phyloP scores from a whole-genome alignment of 2,797 vertebrate genomes.

The Trematocara caparti region DNA sequence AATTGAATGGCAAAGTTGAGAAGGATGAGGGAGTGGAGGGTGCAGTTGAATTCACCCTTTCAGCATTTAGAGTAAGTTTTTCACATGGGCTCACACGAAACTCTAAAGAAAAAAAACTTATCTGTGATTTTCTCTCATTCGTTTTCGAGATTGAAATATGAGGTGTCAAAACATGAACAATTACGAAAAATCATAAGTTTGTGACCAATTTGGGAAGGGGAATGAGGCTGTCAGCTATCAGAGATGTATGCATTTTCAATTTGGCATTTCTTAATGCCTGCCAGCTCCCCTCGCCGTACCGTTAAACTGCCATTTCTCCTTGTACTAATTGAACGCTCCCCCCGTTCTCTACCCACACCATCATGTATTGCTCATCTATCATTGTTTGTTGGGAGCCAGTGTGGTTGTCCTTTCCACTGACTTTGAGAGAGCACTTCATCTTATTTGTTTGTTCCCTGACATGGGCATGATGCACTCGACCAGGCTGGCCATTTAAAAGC shows the following conservation, averaged over 20 bases:
- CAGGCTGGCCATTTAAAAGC: slow-evolving; percentile 68
- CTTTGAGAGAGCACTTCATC: slow-evolving; percentile 80
- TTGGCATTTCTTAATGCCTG: slow-evolving; percentile 63
- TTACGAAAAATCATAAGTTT: slow-evolving; percentile 77
- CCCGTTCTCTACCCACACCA: slow-evolving; percentile 48
- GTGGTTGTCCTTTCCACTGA: slow-evolving; percentile 73
- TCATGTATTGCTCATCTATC: slow-evolving; percentile 74
- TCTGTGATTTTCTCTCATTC: slow-evolving; percentile 27
- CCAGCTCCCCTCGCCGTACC: slow-evolving; percentile 50
- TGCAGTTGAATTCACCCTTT: slow-evolving; percentile 25
- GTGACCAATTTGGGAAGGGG: slow-evolving; percentile 69
- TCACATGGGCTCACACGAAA: slow-evolving; percentile 15
- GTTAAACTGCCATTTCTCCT: slow-evolving; percentile 74
- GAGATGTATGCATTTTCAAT: slow-evolving; percentile 74
- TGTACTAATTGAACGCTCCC: slow-evolving; percentile 70
- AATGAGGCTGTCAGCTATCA: slow-evolving; percentile 67
- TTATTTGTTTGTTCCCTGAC: slow-evolving; percentile 81
- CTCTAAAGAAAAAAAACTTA: background rate
- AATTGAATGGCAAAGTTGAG: slow-evolving; percentile 46
- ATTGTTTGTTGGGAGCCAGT: slow-evolving; percentile 66
- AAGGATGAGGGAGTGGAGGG: slow-evolving; percentile 12
- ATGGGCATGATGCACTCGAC: slow-evolving; percentile 71
- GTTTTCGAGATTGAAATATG: slow-evolving; percentile 68
- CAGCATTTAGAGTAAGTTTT: slow-evolving; percentile 52
- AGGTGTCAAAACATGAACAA: slow-evolving; percentile 71